phyloP scores from a whole-genome alignment of 2,888 invertebrate species.

The Acheta domesticus region DNA sequence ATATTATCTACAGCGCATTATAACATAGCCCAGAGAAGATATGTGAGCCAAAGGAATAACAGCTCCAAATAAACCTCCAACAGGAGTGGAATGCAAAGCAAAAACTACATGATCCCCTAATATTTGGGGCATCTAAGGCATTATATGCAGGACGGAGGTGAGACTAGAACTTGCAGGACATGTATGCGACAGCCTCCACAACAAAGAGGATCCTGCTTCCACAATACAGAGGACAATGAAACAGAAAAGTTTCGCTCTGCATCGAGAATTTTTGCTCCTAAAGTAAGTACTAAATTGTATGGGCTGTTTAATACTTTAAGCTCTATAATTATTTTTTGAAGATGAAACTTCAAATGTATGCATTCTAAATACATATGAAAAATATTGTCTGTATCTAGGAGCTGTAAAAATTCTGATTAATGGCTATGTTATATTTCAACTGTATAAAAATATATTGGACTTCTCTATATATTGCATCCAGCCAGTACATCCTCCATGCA shows the following conservation, averaged over 20 bases:
- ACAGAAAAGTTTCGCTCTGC: not conserved
- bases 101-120: not conserved
- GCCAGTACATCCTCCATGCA: not conserved
- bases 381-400: not conserved
- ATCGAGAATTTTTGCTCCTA: not conserved
- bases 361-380: not conserved
- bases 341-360: not conserved
- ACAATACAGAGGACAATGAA: not conserved
- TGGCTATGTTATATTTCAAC: slow-evolving; percentile 4
- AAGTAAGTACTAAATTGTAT: not conserved
- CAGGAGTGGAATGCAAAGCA: not conserved
- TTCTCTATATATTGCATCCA: not conserved
- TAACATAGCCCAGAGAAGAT: slow-evolving; percentile 1
- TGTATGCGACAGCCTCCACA: not conserved
- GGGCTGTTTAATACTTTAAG: not conserved
- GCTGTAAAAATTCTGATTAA: not conserved
- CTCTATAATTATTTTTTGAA: not conserved
- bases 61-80: not conserved
- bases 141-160: slow-evolving; percentile 18
- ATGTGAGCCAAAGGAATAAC: not conserved
- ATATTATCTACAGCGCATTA: slow-evolving; percentile 9
- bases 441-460: slow-evolving; percentile 18
- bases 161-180: not conserved
- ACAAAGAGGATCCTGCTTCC: not conserved
- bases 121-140: not conserved